These are phyloP conservation scores for Plecotus auritus DNA, from an alignment of 2,113 vertebrate species.

Conservation along the genomic window DNA sequence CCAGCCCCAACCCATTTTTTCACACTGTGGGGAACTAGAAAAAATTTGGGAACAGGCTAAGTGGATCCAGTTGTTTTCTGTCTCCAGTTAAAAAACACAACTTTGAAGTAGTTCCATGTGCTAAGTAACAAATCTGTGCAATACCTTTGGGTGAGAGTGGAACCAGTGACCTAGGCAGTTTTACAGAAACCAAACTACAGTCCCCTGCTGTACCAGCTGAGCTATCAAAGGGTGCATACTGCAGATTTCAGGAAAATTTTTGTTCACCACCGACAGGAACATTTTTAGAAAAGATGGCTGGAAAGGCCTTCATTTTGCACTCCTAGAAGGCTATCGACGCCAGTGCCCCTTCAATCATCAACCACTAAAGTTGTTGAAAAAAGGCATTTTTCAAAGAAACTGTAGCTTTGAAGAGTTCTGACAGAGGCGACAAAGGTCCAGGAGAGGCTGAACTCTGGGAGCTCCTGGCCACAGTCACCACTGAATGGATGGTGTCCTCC, in stretches of 20 bases:
- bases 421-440: not conserved
- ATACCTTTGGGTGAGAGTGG: constrained; percentile 84
- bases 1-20: not conserved
- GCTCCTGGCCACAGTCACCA: not conserved
- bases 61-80: not conserved
- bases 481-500: too few relatives aligned
- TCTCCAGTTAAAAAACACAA: not conserved
- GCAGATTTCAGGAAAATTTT: not conserved
- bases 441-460: not conserved
- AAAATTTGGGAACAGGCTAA: not conserved
- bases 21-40: not conserved
- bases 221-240: not conserved
- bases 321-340: not conserved
- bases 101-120: not conserved
- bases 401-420: not conserved
- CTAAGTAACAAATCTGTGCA: not conserved
- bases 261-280: not conserved
- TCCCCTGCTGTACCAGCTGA: not conserved
- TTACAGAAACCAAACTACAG: not conserved
- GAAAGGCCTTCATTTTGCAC: not conserved
- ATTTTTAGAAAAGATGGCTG: not conserved
- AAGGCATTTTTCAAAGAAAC: not conserved
- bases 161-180: constrained; percentile 87
- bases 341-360: not conserved
- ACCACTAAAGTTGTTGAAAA: not conserved